phyloP scores from a whole-genome alignment of 2,113 vertebrate genomes.

The Strix aluco region DNA sequence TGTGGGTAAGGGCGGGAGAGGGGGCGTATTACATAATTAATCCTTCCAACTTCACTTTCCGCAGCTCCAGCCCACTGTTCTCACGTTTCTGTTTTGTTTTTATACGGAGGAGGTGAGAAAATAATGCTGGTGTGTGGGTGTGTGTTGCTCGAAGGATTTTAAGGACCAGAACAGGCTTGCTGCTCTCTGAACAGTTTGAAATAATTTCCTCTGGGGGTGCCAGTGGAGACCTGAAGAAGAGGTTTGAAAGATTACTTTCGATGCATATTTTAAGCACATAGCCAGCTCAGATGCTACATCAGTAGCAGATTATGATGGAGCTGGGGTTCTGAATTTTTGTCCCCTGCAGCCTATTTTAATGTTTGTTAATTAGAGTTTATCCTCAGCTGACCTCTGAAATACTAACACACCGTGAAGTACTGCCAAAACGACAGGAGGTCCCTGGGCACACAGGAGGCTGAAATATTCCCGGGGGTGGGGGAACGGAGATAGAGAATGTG shows the following conservation, averaged over 20 bases:
- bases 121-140: slow-evolving; percentile 21
- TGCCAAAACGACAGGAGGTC: neutral
- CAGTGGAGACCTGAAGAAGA: neutral
- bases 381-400: slow-evolving; percentile 33
- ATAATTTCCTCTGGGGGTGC: neutral
- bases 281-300: neutral
- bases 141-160: slow-evolving; percentile 30
- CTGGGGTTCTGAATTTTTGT: neutral
- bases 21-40: slow-evolving; percentile 53
- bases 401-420: neutral
- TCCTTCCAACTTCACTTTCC: slow-evolving; percentile 39
- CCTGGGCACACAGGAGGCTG: neutral
- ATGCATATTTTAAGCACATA: slow-evolving; percentile 17
- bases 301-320: slow-evolving; percentile 23
- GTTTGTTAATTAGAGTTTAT: neutral
- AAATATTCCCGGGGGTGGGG: neutral
- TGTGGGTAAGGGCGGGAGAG: slow-evolving; percentile 35
- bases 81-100: slow-evolving; percentile 53
- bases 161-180: slow-evolving; percentile 8
- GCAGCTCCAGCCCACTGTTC: slow-evolving; percentile 32
- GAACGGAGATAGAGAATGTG: neutral
- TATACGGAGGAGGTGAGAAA: slow-evolving; percentile 37
- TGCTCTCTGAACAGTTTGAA: slow-evolving; percentile 6
- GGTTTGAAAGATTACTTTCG: slow-evolving; percentile 8
- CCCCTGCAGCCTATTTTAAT: neutral